Percentiles rank a stretch among this genome's conserved stretches.
These are phyloP conservation scores for Pampus argenteus DNA, from an alignment of 2,797 vertebrate genomes.

Conservation along the genomic window DNA sequence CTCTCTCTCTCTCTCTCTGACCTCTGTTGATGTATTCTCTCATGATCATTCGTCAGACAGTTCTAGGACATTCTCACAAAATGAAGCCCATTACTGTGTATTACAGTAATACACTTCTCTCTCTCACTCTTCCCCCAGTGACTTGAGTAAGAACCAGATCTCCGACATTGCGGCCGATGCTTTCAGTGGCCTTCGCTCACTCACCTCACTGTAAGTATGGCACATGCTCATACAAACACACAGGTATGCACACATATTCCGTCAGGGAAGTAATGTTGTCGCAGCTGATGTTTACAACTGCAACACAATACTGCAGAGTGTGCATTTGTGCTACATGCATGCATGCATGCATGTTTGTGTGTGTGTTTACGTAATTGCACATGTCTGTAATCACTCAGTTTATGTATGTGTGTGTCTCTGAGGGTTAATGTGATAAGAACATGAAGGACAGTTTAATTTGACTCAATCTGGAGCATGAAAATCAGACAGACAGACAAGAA, in stretches of 20 bases:
- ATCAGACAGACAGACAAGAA: slow-evolving; percentile 73
- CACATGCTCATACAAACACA: slow-evolving; percentile 25
- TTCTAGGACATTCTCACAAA: slow-evolving; percentile 66
- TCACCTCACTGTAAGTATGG: slow-evolving; percentile 96
- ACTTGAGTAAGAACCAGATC: slow-evolving; percentile 99
- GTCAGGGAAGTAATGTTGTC: slow-evolving; percentile 46
- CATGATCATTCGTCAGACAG: slow-evolving; percentile 71
- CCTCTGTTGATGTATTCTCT: slow-evolving; percentile 68
- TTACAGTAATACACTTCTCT: slow-evolving; percentile 48
- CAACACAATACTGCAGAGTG: slow-evolving; percentile 17
- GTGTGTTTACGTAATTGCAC: slow-evolving; percentile 18
- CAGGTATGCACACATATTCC: slow-evolving; percentile 26
- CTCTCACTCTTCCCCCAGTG: slow-evolving; percentile 85
- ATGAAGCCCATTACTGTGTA: slow-evolving; percentile 62
- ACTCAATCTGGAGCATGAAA: slow-evolving; percentile 75
- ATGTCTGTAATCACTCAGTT: slow-evolving; percentile 30
- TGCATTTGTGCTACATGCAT: background rate
- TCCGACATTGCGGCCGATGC: slow-evolving; percentile 96
- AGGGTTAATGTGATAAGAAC: slow-evolving; percentile 66
- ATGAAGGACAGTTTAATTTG: slow-evolving; percentile 82
- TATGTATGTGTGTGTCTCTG: slow-evolving; percentile 36
- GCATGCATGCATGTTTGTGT: no score
- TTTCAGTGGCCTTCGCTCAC: slow-evolving; percentile 95
- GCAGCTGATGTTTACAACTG: slow-evolving; percentile 43
- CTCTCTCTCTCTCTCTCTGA: slow-evolving; percentile 56